A percentile compares a stretch with the other conserved stretches of the same genome.
Evolutionary conservation across 2,797 vertebrate species (phyloP).

Genomic region (Meriones psammophilus): DNA sequence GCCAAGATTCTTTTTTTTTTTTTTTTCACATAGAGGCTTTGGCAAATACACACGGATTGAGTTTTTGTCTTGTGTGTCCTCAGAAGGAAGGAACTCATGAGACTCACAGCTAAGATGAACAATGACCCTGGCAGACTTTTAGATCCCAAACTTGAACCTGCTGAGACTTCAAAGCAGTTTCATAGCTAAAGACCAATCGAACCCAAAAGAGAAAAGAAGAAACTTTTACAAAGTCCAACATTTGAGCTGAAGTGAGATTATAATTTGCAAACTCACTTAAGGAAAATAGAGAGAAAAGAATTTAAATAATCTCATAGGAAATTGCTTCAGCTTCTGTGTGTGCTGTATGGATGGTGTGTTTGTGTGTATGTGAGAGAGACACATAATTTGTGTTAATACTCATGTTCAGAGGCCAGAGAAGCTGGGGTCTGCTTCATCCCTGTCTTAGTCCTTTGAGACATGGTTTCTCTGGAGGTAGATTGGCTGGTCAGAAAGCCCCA

Average conservation of each 20-base stretch:
- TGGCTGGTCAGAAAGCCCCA: not conserved
- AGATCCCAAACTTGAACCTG: constrained; percentile 17
- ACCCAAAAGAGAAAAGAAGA: constrained; percentile 59
- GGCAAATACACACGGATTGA: constrained; percentile 56
- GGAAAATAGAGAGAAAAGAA: constrained; percentile 55
- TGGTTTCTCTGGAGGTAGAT: not conserved
- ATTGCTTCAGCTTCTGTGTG: not conserved
- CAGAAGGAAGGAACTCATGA: not conserved
- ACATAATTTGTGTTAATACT: not conserved
- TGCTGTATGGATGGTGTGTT: not conserved
- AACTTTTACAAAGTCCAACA: constrained; percentile 31
- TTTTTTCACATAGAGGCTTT: constrained; percentile 35
- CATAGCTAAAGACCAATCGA: constrained; percentile 68
- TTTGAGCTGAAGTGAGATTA: constrained; percentile 75
- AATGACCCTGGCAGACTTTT: not conserved
- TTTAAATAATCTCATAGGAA: constrained; percentile 47
- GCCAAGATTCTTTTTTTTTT: constrained; percentile 55
- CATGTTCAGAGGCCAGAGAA: not conserved
- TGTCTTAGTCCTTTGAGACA: not conserved
- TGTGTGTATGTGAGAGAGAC: not conserved
- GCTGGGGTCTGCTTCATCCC: not conserved
- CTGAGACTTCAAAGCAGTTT: constrained; percentile 58
- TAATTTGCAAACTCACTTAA: constrained; percentile 69
- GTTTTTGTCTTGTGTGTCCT: constrained; percentile 29
- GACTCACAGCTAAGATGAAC: not conserved